Evolutionary conservation across 1,140 invertebrate genomes (phyloP), one percentile per base, ranked within the genome.

Genomic region (Trinorchestia longiramus): DNA sequence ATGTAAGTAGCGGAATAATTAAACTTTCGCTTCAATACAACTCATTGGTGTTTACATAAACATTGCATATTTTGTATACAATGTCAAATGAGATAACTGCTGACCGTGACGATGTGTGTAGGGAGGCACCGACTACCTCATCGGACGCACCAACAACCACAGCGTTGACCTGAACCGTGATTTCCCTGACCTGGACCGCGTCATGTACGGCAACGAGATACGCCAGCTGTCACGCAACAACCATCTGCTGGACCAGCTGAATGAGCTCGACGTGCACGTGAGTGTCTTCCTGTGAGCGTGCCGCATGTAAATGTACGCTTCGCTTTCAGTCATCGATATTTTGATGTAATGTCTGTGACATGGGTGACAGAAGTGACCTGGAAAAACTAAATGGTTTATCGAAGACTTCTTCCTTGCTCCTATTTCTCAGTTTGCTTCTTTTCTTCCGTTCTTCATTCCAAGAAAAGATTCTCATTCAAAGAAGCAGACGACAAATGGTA

Each of bases 151-250:
- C 36, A 99, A 99, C 97, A 98, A 98, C 96, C 98, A 99, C 97
- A 98, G 98, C 42, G 98, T 99, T 40, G 99, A 99, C 97, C 97
- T 99, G 96, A 99, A 99, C 97, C 97, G 99, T 94, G 99, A 99
- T 97, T 99, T 99, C 97, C 99, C 99, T 0, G 98, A 99, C 97
- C 97, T 99, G 96, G 98, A 99, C 97, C 97, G 98, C 87, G 98
- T 99, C 43, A 98, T 98, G 97, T 99, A 98, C 97, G 97, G 97
- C 62, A 98, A 98, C 97, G 98, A 98, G 96, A 97, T 98, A 95
- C 97, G 97, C 96, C 98, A 98, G 90, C 97, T 98, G 43, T 97
- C 97, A 94, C 97, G 98, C 95, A 98, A 98, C 97, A 98, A 98
- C 97, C 98, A 98, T 97, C 97, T 98, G 53, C 97, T 98, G 96